Percentiles rank a stretch among this genome's conserved stretches.
Conservation (phyloP, 2,797 vertebrate species). For the Artibeus lituratus region DNA sequence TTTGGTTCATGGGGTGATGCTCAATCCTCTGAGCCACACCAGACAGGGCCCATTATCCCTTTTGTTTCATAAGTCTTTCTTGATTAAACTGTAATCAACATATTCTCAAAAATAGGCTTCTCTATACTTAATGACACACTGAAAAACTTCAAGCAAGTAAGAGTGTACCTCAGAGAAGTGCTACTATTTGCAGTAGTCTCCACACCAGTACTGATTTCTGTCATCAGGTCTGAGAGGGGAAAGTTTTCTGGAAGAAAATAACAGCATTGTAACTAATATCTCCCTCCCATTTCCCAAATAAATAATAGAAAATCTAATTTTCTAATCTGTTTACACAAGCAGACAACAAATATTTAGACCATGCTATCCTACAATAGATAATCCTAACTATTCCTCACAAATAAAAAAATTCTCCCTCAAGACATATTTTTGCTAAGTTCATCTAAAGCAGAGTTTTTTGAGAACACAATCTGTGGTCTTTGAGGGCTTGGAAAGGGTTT, state of each 20-base stretch:
- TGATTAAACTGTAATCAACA: conserved; percentile 1
- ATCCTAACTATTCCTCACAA: not conserved
- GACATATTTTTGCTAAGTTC: not conserved
- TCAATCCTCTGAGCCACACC: too few relatives aligned
- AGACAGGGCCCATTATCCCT: not conserved
- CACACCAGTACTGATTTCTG: conserved; percentile 95
- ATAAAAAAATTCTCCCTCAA: not conserved
- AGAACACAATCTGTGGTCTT: not conserved
- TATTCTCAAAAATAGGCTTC: not conserved
- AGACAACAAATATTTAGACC: not conserved
- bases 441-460: not conserved
- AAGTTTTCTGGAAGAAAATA: conserved; percentile 90
- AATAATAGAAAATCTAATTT: conserved; percentile 24
- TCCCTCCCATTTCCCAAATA: not conserved
- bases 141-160: not conserved
- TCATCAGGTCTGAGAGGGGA: conserved; percentile 92
- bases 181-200: conserved; percentile 94
- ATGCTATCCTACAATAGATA: not conserved
- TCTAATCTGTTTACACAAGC: not conserved
- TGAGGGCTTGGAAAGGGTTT: not conserved
- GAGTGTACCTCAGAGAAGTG: conserved; percentile 91
- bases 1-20: too few relatives aligned
- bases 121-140: not conserved
- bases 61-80: not conserved
- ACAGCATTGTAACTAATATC: conserved; percentile 6